Base-by-base conservation (phyloP, 2,888 invertebrate genomes). In the Melitaea athalia region DNA sequence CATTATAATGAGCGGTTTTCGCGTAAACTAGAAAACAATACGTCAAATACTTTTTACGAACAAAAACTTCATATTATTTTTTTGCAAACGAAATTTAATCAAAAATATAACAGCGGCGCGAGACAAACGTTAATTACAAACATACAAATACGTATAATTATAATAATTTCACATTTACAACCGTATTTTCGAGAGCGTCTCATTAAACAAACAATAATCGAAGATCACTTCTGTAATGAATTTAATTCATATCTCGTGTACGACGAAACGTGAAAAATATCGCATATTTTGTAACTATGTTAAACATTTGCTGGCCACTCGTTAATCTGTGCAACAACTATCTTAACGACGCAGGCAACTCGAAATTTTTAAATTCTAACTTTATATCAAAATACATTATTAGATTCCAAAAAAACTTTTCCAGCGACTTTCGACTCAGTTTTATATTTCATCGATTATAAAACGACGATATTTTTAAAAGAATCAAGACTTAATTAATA, bases 291-390 rank as follows among this genome's bases (percentile, higher is more conserved):
- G 38, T 12, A 64, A 45, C 59, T 63, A 63, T 53, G 38, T 24
- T 50, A 45, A 24, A 52, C 24, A 52, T 52, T 52, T 31, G 3
- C 12, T 12, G 24, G 31, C 52, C 24, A 52, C 10, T 12, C 63
- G 50, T 50, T 67, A 50, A 59, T 62, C 67, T 63, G 63, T 67
- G 63, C 63, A 59, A 63, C 67, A 43, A 59, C 63, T 63, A 57
- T 63, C 47, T 38, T 17, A 59, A 59, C n/a, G 24, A 52, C 59
- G 11, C n/a, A 33, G 60, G 31, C 65, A 59, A 59, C 59, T 60
- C 17, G 47, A 49, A 49, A 45, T 43, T 60, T 53, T 49, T 47
- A 49, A 15, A 49, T 24, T 14, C 33, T 47, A 3, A 49, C n/a
- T 12, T 61, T 14, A 59, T 38, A 65, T 12, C 42, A 42, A 52